Evolutionary conservation across 2,797 vertebrate species (phyloP), one percentile per base, ranked within the genome.

Genomic region (Phoxinus dragarum): DNA sequence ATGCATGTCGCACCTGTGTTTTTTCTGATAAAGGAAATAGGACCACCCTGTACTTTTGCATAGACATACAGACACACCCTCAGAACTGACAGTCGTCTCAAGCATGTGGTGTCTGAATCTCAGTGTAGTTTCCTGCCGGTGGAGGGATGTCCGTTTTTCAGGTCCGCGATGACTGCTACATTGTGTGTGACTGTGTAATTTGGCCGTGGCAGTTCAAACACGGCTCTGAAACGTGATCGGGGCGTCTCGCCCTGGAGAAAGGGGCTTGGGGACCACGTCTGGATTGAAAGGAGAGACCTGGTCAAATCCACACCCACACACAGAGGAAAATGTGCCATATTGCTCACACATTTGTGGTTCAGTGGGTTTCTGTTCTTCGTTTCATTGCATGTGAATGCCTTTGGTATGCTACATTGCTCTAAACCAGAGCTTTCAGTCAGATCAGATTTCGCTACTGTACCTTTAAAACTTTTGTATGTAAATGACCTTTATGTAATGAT

Each of bases 211-310:
- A 31, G 40, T 83, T 87, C 56, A 83, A 84, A 74, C 86, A 67
- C 67, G 2, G 80, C 82, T 71, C 84, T 88, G 84, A 86, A 88
- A 88, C 40, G 16, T 81, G 86, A 87, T 80, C 82, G 3, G 73
- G 85, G 66, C 52, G 79, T 86, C 85, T 88, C 74, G 34, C 66
- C 23, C 42, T 36, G 79, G 36, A 56, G 81, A 76, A 40, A 34
- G 80, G 67, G 80, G 69, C 81, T 77, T 44, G 44, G 76, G 77
- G 84, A 74, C 54, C n/a, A 36, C 9, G 64, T 84, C 80, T 59
- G 38, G 67, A 31, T 42, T 78, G 66, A 86, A 84, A 87, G 61
- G 21, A 71, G 49, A 78, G 67, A 68, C 36, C 34, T 59, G 79
- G 79, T 87, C 86, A 87, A 80, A 84, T 66, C 69, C 56, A 81